These are phyloP conservation scores for Chamaetylas fuelleborni DNA, from an alignment of 2,113 vertebrate species.

Conservation along the genomic window DNA sequence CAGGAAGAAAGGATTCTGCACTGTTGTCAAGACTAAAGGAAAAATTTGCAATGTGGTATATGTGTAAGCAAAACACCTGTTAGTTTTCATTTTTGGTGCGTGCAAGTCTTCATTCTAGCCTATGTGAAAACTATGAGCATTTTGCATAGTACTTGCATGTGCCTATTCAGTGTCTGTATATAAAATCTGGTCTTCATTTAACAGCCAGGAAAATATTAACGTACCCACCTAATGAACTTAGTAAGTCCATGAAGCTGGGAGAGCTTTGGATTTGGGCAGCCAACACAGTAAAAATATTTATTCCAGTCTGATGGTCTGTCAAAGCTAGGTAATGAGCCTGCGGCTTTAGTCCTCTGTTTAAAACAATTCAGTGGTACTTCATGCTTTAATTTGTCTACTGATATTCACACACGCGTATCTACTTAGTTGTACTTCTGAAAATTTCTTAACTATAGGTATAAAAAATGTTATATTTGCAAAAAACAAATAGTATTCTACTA, in stretches of 20 bases:
- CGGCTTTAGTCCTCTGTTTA: background rate
- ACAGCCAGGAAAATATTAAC: background rate
- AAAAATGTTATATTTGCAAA: background rate
- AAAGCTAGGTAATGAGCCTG: background rate
- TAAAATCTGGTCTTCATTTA: background rate
- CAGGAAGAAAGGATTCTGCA: background rate
- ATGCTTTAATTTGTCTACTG: background rate
- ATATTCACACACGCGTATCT: fast-evolving
- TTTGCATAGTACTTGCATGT: background rate
- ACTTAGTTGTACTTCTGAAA: background rate
- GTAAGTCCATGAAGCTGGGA: background rate
- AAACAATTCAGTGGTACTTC: background rate
- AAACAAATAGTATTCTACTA: background rate
- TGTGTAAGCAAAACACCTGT: background rate
- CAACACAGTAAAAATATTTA: background rate
- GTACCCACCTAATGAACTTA: background rate
- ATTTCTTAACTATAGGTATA: background rate
- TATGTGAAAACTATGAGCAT: background rate
- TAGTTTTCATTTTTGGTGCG: background rate
- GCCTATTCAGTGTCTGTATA: background rate
- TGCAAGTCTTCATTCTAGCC: background rate
- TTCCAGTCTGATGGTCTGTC: background rate
- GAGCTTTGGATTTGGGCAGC: background rate
- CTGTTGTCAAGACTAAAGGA: background rate
- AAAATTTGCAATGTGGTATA: background rate